Evolutionary conservation across 2,113 vertebrate species (phyloP).

Genomic region (Amia ocellicauda): DNA sequence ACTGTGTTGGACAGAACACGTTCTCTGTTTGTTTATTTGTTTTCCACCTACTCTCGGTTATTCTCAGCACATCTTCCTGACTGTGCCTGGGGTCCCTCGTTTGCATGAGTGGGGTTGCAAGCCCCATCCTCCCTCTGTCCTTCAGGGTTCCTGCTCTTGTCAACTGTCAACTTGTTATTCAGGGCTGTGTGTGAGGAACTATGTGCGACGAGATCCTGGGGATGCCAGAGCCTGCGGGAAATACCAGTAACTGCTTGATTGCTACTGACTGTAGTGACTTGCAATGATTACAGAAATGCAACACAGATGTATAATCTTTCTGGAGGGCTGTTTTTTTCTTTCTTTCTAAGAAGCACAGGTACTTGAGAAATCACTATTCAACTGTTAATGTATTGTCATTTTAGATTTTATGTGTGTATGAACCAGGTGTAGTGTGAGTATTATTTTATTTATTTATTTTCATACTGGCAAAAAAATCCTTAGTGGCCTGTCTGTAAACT

Average conservation of each 20-base stretch:
- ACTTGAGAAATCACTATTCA: too few relatives aligned
- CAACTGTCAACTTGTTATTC: constrained; percentile 17
- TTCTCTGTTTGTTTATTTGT: too few relatives aligned
- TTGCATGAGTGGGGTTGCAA: constrained; percentile 16
- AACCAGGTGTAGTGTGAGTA: too few relatives aligned
- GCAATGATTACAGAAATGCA: constrained; percentile 34
- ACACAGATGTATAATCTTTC: neutral
- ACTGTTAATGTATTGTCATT: too few relatives aligned
- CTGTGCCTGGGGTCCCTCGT: neutral
- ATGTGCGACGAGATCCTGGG: constrained; percentile 19
- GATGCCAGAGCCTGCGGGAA: constrained; percentile 25
- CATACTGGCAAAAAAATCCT: too few relatives aligned
- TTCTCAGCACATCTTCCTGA: constrained; percentile 1
- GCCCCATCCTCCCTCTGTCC: constrained; percentile 5
- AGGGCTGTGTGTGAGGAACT: constrained; percentile 20
- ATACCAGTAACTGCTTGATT: constrained; percentile 9
- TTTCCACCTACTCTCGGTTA: neutral
- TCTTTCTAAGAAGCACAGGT: too few relatives aligned
- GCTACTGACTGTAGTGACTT: constrained; percentile 24
- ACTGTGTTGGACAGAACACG: too few relatives aligned
- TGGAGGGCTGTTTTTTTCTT: neutral
- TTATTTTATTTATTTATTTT: too few relatives aligned
- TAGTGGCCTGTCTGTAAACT: too few relatives aligned
- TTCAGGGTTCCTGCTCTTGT: constrained; percentile 18
- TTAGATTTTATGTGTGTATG: too few relatives aligned